These are phyloP conservation scores for Adela reaumurella DNA, from an alignment of 2,888 invertebrate genomes.

Conservation along the genomic window DNA sequence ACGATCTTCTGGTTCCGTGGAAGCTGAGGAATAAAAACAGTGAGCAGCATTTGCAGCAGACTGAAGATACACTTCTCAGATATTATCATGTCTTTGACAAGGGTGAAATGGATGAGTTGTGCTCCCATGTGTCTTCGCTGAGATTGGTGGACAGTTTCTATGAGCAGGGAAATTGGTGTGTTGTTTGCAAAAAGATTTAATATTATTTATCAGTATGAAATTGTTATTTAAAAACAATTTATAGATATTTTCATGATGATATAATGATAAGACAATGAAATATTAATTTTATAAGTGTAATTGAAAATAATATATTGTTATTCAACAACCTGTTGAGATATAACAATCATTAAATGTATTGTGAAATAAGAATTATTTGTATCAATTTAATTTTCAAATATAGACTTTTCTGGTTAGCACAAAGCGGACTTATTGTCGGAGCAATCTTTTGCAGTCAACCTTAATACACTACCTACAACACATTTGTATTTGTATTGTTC, in stretches of 20 bases:
- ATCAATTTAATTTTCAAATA: no score
- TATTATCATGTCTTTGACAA: conserved; percentile 94
- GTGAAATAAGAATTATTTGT: no score
- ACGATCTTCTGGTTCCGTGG: conserved; percentile 96
- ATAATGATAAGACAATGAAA: no score
- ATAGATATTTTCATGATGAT: conserved; percentile 2
- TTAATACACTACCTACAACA: no score
- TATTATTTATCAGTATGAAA: not conserved
- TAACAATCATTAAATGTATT: no score
- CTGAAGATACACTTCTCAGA: conserved; percentile 64
- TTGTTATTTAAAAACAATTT: not conserved
- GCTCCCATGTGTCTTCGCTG: conserved; percentile 48
- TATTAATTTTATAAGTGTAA: no score
- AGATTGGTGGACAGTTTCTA: conserved; percentile 71
- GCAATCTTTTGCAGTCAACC: no score
- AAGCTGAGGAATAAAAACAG: conserved; percentile 53
- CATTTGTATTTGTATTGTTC: no score
- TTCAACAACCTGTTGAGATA: no score
- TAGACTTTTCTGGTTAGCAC: no score
- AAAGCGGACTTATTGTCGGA: no score
- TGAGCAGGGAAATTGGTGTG: conserved; percentile 97
- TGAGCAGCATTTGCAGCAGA: conserved; percentile 23
- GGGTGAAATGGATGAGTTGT: conserved; percentile 71
- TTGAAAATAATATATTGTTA: no score
- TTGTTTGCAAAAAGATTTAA: conserved; percentile 65